Evolutionary conservation across 2,113 vertebrate genomes (phyloP).

Genomic region (Cyrtonyx montezumae): DNA sequence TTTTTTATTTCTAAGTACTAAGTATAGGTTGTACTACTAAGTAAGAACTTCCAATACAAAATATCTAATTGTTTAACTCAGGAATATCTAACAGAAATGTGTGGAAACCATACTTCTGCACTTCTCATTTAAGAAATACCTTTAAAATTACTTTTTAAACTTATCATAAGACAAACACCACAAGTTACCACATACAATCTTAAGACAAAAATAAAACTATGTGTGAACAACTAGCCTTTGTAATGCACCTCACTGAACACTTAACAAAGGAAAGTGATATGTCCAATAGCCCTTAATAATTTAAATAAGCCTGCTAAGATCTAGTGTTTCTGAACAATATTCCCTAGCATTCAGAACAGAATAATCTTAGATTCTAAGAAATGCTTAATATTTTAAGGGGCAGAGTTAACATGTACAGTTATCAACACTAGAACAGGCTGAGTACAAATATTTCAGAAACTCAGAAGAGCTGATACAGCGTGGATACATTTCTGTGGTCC

Average conservation of each 20-base stretch:
- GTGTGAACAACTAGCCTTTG: background rate
- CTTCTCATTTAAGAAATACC: background rate
- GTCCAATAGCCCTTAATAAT: background rate
- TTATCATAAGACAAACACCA: background rate
- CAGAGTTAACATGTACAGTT: background rate
- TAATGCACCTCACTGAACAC: background rate
- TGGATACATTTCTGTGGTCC: background rate
- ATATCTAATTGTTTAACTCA: background rate
- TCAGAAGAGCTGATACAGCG: background rate
- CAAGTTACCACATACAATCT: background rate
- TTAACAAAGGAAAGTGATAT: accelerated
- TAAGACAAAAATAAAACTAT: background rate
- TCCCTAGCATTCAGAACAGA: background rate
- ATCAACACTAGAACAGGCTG: background rate
- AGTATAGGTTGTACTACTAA: too few species aligned
- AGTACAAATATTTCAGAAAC: background rate
- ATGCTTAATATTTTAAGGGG: background rate
- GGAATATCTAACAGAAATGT: background rate
- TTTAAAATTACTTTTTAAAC: background rate
- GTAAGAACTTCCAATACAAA: background rate
- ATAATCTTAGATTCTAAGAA: background rate
- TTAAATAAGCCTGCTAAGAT: background rate
- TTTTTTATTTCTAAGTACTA: too few species aligned
- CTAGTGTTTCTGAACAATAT: background rate
- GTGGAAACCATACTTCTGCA: background rate